These are phyloP conservation scores for Trachops cirrhosus DNA, from an alignment of 2,797 vertebrate genomes.

Conservation along the genomic window DNA sequence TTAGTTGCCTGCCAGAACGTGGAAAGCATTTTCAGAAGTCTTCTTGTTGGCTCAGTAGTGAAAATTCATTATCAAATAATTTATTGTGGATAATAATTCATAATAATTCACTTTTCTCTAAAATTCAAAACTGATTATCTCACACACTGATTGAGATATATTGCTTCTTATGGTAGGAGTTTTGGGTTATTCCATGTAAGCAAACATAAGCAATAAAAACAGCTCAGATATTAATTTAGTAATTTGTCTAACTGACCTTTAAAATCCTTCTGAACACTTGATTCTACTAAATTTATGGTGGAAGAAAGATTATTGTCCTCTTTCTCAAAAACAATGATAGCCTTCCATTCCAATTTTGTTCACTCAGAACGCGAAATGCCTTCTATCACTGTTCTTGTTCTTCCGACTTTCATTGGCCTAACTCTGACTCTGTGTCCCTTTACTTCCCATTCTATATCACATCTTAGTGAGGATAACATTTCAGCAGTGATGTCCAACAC, in stretches of 20 bases:
- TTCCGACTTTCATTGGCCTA: neutral
- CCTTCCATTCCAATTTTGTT: neutral
- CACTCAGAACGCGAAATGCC: neutral
- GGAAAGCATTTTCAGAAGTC: constrained; percentile 32
- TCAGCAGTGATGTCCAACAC: neutral
- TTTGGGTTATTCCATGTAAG: neutral
- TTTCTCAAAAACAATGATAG: neutral
- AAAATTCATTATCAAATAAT: constrained; percentile 35
- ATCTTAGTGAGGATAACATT: neutral
- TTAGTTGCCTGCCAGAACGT: constrained; percentile 21
- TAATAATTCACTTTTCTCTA: neutral
- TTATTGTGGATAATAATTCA: constrained; percentile 16
- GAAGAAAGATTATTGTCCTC: neutral
- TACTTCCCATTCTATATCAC: neutral
- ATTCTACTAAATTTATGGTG: neutral
- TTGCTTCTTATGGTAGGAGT: neutral
- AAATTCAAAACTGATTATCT: neutral
- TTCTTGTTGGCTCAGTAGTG: neutral
- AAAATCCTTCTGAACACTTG: neutral
- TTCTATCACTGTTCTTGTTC: neutral
- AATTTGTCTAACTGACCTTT: neutral
- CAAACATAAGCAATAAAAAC: neutral
- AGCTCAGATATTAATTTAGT: neutral
- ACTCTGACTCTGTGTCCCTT: neutral
- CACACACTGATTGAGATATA: neutral